Percentiles rank a stretch among this genome's conserved stretches.
Evolutionary conservation across 1,140 invertebrate genomes (phyloP).

Genomic region (Dolichoris vasculosae): DNA sequence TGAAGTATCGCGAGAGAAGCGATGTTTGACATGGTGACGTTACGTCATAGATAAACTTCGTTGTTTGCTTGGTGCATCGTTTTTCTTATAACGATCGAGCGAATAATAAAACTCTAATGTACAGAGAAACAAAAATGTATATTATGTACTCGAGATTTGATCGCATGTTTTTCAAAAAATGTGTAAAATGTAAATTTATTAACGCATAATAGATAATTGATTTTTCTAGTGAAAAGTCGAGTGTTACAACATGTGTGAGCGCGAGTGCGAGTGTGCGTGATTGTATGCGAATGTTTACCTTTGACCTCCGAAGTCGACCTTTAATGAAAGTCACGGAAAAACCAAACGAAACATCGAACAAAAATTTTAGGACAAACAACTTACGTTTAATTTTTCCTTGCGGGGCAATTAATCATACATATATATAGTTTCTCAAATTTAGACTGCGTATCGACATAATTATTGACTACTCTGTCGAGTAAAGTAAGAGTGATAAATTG

Average conservation of each 20-base stretch:
- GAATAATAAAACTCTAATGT: constrained; percentile 24
- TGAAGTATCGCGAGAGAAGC: not conserved
- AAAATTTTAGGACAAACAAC: constrained; percentile 38
- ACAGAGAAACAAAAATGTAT: constrained; percentile 33
- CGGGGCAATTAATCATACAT: constrained; percentile 16
- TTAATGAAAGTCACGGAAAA: constrained; percentile 32
- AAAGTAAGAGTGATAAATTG: not conserved
- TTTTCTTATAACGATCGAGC: constrained; percentile 23
- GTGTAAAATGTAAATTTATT: constrained; percentile 51
- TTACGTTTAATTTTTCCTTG: constrained; percentile 32
- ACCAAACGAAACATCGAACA: constrained; percentile 49
- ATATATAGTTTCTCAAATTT: constrained; percentile 41
- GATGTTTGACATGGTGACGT: not conserved
- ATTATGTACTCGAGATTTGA: constrained; percentile 32
- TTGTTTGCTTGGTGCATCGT: constrained; percentile 35
- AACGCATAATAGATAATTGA: constrained; percentile 45
- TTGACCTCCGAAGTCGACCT: not conserved
- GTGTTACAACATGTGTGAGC: constrained; percentile 11
- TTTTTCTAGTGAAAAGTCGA: constrained; percentile 24
- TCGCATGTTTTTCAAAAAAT: constrained; percentile 25
- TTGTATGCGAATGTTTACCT: not conserved
- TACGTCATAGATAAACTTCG: constrained; percentile 24
- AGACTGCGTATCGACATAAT: constrained; percentile 31
- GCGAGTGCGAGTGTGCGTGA: not conserved
- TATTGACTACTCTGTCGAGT: constrained; percentile 36